Percentiles rank a stretch among this genome's conserved stretches.
Evolutionary conservation across 1,140 invertebrate species (phyloP).

Genomic region (Panulirus ornatus): DNA sequence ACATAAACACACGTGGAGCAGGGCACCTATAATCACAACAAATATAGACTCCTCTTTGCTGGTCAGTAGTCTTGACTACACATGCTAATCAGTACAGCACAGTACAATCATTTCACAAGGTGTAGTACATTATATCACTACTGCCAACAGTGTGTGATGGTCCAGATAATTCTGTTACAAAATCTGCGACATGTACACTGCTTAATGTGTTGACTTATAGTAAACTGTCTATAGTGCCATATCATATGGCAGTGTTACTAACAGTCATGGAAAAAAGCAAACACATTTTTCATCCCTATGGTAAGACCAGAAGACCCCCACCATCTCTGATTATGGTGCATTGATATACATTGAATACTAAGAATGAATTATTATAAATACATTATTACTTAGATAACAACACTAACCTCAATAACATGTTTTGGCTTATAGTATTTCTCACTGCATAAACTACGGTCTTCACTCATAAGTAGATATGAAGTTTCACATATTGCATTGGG

Average conservation of each 20-base stretch:
- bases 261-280: neutral
- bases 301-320: neutral
- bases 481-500: too few relatives aligned
- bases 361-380: slow-evolving; percentile 9
- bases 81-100: neutral
- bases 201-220: neutral
- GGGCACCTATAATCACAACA: neutral
- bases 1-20: neutral
- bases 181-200: neutral
- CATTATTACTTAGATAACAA: neutral
- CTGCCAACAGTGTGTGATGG: neutral
- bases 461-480: neutral
- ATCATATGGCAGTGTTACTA: too few relatives aligned
- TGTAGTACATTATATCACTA: neutral
- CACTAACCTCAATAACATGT: neutral
- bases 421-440: slow-evolving; percentile 6
- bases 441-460: neutral
- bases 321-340: neutral
- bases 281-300: neutral
- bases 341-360: neutral
- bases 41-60: neutral
- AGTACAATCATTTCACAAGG: neutral
- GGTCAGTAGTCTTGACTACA: neutral
- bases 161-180: neutral
- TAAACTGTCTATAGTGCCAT: neutral